These are phyloP conservation scores for Lagopus muta DNA, from an alignment of 2,113 vertebrate genomes.

Conservation along the genomic window DNA sequence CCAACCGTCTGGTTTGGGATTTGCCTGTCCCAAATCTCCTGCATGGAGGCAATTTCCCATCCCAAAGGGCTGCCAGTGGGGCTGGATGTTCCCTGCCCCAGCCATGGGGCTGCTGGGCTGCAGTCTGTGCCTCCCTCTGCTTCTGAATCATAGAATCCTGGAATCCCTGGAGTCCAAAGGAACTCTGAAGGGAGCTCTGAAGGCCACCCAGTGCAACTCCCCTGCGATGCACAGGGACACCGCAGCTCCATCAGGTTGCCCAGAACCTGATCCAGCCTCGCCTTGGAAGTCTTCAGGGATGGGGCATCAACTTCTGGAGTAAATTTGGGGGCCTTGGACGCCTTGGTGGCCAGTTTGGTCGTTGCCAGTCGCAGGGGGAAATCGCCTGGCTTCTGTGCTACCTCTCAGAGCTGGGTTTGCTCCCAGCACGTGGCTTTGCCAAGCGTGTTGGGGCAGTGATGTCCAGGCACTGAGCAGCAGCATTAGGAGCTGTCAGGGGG, in stretches of 20 bases:
- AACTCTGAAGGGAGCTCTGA: too few species aligned
- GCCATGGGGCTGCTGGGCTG: neutral
- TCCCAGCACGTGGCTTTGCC: neutral
- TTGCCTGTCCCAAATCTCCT: neutral
- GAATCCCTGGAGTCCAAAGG: too few species aligned
- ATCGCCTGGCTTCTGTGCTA: neutral
- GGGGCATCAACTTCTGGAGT: neutral
- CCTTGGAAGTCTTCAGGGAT: too few species aligned
- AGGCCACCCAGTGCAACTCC: too few species aligned
- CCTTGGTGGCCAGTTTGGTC: too few species aligned
- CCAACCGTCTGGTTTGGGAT: neutral
- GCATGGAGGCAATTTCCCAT: neutral
- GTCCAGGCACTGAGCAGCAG: neutral
- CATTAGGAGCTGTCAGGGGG: neutral
- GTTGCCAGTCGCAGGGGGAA: neutral
- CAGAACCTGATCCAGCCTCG: too few species aligned
- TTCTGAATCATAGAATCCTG: too few species aligned
- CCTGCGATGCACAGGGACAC: too few species aligned
- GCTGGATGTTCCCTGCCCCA: too few species aligned
- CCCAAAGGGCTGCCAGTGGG: neutral
- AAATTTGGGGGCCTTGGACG: neutral
- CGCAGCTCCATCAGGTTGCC: too few species aligned
- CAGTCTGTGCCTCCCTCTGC: neutral
- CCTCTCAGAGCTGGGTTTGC: too few species aligned
- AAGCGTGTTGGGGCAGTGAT: neutral